phyloP scores from a whole-genome alignment of 2,113 vertebrate genomes.

The Ageneiosus marmoratus region DNA sequence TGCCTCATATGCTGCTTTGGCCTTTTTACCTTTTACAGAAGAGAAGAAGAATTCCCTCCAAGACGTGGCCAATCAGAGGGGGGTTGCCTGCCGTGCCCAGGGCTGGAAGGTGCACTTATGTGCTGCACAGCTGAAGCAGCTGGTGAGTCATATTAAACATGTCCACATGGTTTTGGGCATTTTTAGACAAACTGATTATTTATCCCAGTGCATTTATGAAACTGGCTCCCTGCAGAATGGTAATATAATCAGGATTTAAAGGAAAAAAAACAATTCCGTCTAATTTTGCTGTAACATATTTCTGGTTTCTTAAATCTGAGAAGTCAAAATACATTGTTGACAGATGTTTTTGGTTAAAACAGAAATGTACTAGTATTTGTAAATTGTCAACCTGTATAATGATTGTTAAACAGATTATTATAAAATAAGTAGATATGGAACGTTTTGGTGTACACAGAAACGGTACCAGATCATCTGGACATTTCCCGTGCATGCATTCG shows the following conservation, averaged over 20 bases:
- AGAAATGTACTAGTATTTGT: neutral
- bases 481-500: neutral
- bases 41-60: constrained; percentile 96
- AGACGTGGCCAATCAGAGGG: constrained; percentile 96
- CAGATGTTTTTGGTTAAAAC: neutral
- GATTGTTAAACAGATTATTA: neutral
- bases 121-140: constrained; percentile 90
- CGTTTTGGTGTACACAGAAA: neutral
- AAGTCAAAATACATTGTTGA: neutral
- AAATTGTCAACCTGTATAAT: neutral
- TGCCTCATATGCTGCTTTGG: neutral
- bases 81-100: constrained; percentile 92
- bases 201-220: neutral
- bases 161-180: neutral
- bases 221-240: neutral
- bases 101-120: constrained; percentile 98
- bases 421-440: neutral
- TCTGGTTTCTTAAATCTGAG: neutral
- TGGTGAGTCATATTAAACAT: constrained; percentile 79
- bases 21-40: constrained; percentile 71
- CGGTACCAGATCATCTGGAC: neutral
- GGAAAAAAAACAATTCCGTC: neutral
- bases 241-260: neutral
- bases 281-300: neutral
- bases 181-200: neutral